Evolutionary conservation across 1,140 invertebrate species (phyloP).

Genomic region (Pachyrhynchus sulphureomaculatus): DNA sequence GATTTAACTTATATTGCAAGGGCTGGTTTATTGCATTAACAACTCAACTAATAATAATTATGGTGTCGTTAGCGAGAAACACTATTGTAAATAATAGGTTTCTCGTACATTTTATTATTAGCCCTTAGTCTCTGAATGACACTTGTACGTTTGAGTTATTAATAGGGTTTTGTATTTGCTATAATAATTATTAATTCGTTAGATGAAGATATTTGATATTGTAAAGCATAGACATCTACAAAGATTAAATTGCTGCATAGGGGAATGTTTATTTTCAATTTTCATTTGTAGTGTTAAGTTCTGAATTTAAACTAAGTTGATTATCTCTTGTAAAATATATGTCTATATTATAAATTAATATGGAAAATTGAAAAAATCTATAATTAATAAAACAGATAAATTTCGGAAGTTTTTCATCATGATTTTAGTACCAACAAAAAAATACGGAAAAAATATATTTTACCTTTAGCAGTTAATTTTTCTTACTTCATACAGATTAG

Average conservation of each 20-base stretch:
- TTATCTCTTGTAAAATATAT: too few relatives aligned
- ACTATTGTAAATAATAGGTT: constrained; percentile 40
- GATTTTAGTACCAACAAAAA: too few relatives aligned
- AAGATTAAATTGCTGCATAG: neutral
- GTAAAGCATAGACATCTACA: neutral
- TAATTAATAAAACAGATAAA: too few relatives aligned
- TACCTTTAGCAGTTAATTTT: too few relatives aligned
- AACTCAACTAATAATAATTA: constrained; percentile 51
- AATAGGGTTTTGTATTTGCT: constrained; percentile 14
- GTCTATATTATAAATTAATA: too few relatives aligned
- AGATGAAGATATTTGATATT: constrained; percentile 5
- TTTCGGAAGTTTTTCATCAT: too few relatives aligned
- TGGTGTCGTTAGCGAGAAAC: constrained; percentile 44
- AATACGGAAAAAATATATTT: too few relatives aligned
- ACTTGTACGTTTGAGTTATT: constrained; percentile 9
- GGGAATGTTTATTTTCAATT: neutral
- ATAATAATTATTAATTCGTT: constrained; percentile 16
- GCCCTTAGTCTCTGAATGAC: constrained; percentile 8
- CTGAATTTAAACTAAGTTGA: too few relatives aligned
- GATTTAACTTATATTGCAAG: constrained; percentile 45
- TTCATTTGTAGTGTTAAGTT: too few relatives aligned
- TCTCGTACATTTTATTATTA: constrained; percentile 3
- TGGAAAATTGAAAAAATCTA: too few relatives aligned
- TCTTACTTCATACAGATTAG: too few relatives aligned
- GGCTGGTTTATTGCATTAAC: constrained; percentile 50